A percentile compares a stretch with the other conserved stretches of the same genome.
phyloP scores from a whole-genome alignment of 2,113 vertebrate species.

The Centropus unirufus region DNA sequence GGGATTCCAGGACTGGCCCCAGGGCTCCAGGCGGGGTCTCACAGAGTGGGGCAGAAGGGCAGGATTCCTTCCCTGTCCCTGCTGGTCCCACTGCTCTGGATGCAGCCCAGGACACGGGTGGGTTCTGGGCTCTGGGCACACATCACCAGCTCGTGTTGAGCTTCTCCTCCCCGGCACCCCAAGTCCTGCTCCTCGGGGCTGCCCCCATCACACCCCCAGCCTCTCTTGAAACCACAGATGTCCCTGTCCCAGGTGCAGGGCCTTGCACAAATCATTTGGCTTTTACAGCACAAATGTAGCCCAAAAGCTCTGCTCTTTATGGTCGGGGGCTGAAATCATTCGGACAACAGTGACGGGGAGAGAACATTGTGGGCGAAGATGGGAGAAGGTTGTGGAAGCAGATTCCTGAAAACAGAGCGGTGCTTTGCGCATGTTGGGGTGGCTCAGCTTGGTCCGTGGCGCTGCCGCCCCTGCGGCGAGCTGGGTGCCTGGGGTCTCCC shows the following conservation, averaged over 20 bases:
- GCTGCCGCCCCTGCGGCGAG: rapidly evolving
- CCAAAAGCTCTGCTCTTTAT: neutral
- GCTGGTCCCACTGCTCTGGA: too few relatives aligned
- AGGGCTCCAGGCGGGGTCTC: too few relatives aligned
- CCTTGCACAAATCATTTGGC: neutral
- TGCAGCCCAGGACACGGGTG: too few relatives aligned
- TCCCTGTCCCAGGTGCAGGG: too few relatives aligned
- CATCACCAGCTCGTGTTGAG: too few relatives aligned
- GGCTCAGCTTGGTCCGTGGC: neutral
- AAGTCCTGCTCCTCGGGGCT: too few relatives aligned
- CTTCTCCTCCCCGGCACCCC: too few relatives aligned
- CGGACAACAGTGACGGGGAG: neutral
- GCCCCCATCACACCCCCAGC: too few relatives aligned
- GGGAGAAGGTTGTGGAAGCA: neutral
- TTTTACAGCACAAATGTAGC: rapidly evolving
- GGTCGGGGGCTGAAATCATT: neutral
- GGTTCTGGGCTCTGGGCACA: too few relatives aligned
- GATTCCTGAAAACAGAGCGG: neutral
- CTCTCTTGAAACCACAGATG: too few relatives aligned
- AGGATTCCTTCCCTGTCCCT: too few relatives aligned
- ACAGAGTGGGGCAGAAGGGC: too few relatives aligned
- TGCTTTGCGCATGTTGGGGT: neutral
- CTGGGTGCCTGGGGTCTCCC: neutral
- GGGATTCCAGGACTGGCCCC: neutral
- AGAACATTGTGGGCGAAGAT: neutral